A percentile compares a stretch with the other conserved stretches of the same genome.
Conservation (phyloP, 2,113 vertebrate genomes). For the Labeo rohita region DNA sequence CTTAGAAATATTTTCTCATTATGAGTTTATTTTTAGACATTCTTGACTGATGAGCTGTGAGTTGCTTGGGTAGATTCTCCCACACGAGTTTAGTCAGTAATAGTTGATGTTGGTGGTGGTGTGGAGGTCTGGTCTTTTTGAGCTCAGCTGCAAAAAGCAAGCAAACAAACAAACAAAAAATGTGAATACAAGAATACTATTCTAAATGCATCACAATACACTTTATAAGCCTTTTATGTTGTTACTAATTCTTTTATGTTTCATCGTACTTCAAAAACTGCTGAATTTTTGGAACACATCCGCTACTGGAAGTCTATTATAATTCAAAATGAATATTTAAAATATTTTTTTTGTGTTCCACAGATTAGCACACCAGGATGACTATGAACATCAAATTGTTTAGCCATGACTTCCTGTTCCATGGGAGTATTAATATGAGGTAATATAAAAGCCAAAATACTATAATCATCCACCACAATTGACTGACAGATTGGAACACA, state of each 20-base stretch:
- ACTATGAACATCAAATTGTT: not conserved
- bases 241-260: not conserved
- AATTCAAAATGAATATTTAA: too few species aligned
- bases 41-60: not conserved
- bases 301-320: too few species aligned
- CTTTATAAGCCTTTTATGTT: not conserved
- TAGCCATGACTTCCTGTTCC: not conserved
- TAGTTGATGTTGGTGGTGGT: too few species aligned
- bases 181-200: too few species aligned
- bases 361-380: not conserved
- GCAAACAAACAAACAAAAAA: too few species aligned
- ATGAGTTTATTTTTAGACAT: not conserved
- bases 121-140: too few species aligned
- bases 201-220: too few species aligned
- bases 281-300: too few species aligned
- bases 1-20: not conserved
- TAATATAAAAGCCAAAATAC: not conserved
- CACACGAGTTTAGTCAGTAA: not conserved
- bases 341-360: not conserved
- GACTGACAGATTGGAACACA: not conserved
- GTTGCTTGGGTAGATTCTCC: not conserved
- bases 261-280: not conserved
- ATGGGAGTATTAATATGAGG: not conserved
- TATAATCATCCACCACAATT: too few species aligned
- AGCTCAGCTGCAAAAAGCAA: too few species aligned